Evolutionary conservation across 2,113 vertebrate species (phyloP).

Genomic region (Phodopus roborovskii): DNA sequence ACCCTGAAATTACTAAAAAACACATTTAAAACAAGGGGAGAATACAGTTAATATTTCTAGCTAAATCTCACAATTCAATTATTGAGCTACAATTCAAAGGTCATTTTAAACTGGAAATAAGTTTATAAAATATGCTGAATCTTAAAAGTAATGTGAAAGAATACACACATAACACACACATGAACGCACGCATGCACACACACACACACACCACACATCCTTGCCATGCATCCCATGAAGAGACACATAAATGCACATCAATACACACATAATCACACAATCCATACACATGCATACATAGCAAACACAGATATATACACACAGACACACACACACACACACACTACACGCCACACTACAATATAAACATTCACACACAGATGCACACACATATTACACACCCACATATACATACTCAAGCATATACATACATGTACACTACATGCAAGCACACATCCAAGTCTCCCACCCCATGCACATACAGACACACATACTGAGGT

Average conservation of each 20-base stretch:
- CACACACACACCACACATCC: not conserved
- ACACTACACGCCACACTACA: not conserved
- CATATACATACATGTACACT: not conserved
- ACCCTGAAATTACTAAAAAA: constrained; percentile 7
- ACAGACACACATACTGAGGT: not conserved
- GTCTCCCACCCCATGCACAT: not conserved
- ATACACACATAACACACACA: not conserved
- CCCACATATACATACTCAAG: rapidly evolving
- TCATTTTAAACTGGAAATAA: constrained; percentile 43
- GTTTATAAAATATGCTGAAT: not conserved
- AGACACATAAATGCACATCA: not conserved
- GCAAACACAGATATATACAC: not conserved
- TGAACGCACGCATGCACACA: too few relatives aligned
- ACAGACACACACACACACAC: not conserved
- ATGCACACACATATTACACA: not conserved
- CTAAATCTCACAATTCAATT: not conserved
- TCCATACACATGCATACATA: not conserved
- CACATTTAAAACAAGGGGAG: not conserved
- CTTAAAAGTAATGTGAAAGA: not conserved
- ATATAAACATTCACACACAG: not conserved
- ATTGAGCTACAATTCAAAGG: not conserved
- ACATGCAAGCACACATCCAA: not conserved
- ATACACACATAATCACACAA: not conserved
- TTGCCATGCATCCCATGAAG: not conserved
- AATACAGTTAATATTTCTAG: constrained; percentile 15